Evolutionary conservation across 2,113 vertebrate genomes (phyloP).

Genomic region (Jacana jacana): DNA sequence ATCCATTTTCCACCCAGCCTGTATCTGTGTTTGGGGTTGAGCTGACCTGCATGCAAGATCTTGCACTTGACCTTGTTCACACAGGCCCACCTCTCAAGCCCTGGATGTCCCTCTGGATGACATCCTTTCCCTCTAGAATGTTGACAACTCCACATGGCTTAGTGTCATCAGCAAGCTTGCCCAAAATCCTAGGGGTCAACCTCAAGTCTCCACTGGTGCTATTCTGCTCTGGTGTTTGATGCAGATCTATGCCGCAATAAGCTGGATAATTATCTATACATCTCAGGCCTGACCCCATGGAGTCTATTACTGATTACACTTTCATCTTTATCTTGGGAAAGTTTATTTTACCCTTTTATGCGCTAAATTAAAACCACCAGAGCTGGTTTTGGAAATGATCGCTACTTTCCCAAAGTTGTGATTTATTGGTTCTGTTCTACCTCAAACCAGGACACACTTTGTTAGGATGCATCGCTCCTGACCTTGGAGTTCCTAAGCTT

Average conservation of each 20-base stretch:
- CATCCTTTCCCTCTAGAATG: too few relatives aligned
- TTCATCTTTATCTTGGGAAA: background rate
- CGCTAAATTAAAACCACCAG: background rate
- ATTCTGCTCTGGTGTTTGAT: background rate
- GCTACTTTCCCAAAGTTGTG: background rate
- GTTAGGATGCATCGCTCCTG: background rate
- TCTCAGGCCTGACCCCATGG: background rate
- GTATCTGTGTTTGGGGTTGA: too few relatives aligned
- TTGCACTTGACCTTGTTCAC: too few relatives aligned
- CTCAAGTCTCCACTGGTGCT: background rate
- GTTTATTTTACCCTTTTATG: background rate
- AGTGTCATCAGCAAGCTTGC: too few relatives aligned
- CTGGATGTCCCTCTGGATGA: too few relatives aligned
- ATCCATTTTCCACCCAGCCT: too few relatives aligned
- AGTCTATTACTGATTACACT: background rate
- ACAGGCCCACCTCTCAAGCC: too few relatives aligned
- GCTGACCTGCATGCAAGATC: too few relatives aligned
- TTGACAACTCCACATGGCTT: too few relatives aligned
- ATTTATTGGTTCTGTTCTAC: background rate
- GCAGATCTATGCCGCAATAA: background rate
- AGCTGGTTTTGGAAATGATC: background rate
- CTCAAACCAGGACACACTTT: background rate
- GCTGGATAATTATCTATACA: background rate
- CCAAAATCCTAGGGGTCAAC: background rate
- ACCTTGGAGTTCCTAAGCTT: background rate